phyloP scores from a whole-genome alignment of 2,797 vertebrate genomes.

The Ictinia mississippiensis region DNA sequence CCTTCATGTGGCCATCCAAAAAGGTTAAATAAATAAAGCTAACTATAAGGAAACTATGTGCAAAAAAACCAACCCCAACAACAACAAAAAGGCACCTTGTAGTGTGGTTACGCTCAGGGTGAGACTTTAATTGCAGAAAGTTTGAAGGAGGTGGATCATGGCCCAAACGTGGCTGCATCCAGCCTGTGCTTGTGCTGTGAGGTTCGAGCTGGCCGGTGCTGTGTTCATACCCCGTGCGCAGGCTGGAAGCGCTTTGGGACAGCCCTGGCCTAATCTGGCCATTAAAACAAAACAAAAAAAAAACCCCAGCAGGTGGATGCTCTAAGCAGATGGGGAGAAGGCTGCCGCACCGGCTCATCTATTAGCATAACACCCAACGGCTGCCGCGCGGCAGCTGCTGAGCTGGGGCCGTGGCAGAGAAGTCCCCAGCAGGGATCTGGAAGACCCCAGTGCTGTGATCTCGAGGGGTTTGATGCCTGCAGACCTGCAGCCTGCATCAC shows the following conservation, averaged over 20 bases:
- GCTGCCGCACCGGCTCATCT: background rate
- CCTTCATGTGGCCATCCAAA: background rate
- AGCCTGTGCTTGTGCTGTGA: background rate
- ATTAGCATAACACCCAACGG: conserved; percentile 63
- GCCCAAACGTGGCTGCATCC: background rate
- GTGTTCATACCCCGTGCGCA: fast-evolving
- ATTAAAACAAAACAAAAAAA: background rate
- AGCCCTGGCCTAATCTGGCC: background rate
- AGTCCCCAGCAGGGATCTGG: background rate
- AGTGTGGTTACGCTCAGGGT: background rate
- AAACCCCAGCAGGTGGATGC: conserved; percentile 41
- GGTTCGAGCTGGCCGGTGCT: background rate
- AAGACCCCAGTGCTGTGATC: background rate
- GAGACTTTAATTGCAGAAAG: background rate
- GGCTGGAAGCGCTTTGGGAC: background rate
- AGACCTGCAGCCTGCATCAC: background rate
- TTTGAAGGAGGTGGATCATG: background rate
- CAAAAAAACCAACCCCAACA: background rate
- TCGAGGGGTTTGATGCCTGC: background rate
- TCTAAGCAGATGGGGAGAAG: conserved; percentile 55
- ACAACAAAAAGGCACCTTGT: background rate
- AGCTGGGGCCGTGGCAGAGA: background rate
- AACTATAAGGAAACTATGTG: background rate
- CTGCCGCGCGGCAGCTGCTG: conserved; percentile 17
- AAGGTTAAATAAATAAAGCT: background rate